phyloP scores from a whole-genome alignment of 2,113 vertebrate species.

The Halcyon senegalensis region DNA sequence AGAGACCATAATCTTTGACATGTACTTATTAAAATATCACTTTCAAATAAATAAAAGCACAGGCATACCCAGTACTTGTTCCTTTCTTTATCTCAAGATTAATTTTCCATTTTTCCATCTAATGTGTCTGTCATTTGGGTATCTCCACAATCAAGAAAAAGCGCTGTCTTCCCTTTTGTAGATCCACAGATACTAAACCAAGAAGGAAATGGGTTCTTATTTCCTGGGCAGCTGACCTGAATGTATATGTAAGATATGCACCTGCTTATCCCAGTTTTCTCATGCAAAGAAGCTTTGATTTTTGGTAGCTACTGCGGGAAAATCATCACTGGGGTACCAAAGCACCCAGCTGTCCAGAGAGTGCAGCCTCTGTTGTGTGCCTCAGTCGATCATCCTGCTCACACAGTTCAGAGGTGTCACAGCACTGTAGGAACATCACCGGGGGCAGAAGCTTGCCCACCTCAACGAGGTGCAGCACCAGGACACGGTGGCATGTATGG shows the following conservation, averaged over 20 bases:
- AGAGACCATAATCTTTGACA: neutral
- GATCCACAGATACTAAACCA: neutral
- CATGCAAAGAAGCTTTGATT: neutral
- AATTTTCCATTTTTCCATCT: constrained; percentile 25
- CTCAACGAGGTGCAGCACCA: no score
- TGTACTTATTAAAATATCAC: constrained; percentile 8
- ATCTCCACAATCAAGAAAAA: neutral
- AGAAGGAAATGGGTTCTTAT: neutral
- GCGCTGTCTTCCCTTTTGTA: neutral
- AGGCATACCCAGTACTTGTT: neutral
- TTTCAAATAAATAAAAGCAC: constrained; percentile 13
- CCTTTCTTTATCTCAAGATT: constrained; percentile 3
- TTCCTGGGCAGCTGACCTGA: neutral
- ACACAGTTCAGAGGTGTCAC: neutral
- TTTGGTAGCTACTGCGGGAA: neutral
- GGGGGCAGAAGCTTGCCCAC: no score
- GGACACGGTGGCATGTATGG: neutral
- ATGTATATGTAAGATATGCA: neutral
- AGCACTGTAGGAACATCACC: no score
- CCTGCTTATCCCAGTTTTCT: neutral
- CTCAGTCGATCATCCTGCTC: fast-evolving
- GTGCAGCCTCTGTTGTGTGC: neutral
- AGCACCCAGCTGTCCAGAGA: neutral
- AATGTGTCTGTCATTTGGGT: neutral
- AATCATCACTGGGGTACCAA: fast-evolving